Base-by-base conservation (phyloP, 2,888 invertebrate species). In the Trimorus sp. region DNA sequence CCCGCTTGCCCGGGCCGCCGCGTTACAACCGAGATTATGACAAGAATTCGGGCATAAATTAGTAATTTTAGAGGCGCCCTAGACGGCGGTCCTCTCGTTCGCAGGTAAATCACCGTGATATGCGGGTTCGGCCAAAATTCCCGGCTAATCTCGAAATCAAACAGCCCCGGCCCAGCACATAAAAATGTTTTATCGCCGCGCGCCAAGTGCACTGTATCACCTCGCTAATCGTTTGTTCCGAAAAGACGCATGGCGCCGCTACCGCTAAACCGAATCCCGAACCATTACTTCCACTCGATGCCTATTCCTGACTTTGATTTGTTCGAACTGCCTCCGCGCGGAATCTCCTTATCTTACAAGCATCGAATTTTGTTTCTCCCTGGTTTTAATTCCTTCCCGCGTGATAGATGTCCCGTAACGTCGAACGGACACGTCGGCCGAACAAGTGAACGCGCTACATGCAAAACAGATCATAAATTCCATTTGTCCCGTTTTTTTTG, bases 61-160 rank as follows among this genome's bases (percentile, higher is more conserved):
- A 89, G 91, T 90, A 91, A 92, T 92, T 91, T 91, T 90, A 91
- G 91, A 91, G 88, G 88, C 89, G 84, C 84, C 81, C 78, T 78
- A 79, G 54, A 76, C 70, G 75, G 75, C 79, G 84, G 86, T 86
- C 78, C 75, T 84, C 85, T 87, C 84, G 84, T 88, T 89, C 88
- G 86, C 83, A 86, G 85, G 89, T 91, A 91, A 91, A 91, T 91
- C 91, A 91, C 88, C 63, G 86, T 91, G 91, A 91, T 91, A 91
- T 91, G 91, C 91, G 91, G 91, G 91, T 91, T 91, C 91, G 89
- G 89, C 90, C 86, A 88, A 91, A 91, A 91, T 91, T 91, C 90
- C 85, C 89, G 85, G 89, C 91, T 91, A 91, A 91, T 91, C 91
- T 91, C 88, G 88, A 87, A 91, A 91, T 91, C 91, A 91, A 91